Evolutionary conservation across 2,113 vertebrate genomes (phyloP).

Genomic region (Phoenicopterus ruber): DNA sequence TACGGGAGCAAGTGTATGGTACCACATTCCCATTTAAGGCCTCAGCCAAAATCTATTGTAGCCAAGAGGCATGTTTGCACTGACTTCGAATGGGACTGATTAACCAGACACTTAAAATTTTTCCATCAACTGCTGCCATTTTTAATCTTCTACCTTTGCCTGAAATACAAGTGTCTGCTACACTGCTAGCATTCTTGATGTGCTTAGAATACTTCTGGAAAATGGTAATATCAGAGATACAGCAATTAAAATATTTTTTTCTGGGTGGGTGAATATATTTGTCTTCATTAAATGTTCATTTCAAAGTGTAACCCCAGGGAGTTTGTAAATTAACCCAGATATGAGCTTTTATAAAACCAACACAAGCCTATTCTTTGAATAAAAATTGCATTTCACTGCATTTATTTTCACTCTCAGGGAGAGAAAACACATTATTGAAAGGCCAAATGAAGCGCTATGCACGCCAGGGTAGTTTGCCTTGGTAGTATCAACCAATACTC

Average conservation of each 20-base stretch:
- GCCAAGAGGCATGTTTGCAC: neutral
- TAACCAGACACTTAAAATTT: neutral
- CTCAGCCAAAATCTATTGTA: neutral
- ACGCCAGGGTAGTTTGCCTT: neutral
- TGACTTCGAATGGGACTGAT: neutral
- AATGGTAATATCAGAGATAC: neutral
- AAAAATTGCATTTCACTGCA: neutral
- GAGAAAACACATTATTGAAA: neutral
- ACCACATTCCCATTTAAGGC: neutral
- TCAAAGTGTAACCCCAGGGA: neutral
- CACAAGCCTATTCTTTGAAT: neutral
- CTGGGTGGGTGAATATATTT: conserved; percentile 6
- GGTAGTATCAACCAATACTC: neutral
- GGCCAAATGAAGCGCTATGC: neutral
- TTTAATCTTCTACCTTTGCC: neutral
- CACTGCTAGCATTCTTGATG: neutral
- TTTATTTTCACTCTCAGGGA: neutral
- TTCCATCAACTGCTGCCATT: neutral
- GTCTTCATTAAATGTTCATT: conserved; percentile 49
- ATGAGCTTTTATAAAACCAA: conserved; percentile 8
- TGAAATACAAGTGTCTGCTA: neutral
- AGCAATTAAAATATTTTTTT: conserved; percentile 37
- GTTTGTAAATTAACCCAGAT: conserved; percentile 28
- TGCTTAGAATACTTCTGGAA: neutral
- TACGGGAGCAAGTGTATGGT: neutral